Conservation (phyloP, 2,113 vertebrate genomes). For the Indicator indicator region DNA sequence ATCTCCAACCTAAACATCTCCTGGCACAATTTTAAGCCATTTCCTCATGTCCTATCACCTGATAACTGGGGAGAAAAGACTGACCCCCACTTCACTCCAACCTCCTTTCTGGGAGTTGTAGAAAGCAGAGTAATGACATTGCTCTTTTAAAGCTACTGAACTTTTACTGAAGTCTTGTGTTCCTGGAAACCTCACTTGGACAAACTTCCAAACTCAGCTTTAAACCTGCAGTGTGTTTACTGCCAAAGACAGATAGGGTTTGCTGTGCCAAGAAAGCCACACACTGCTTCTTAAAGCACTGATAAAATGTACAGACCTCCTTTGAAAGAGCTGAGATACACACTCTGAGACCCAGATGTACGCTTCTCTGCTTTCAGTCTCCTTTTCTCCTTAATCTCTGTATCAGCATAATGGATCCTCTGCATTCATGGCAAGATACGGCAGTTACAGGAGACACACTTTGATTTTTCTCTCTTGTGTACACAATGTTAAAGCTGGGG, state of each 20-base stretch:
- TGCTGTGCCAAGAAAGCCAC: neutral
- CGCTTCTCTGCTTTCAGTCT: neutral
- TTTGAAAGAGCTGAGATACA: neutral
- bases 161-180: neutral
- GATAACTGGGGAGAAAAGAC: too few relatives aligned
- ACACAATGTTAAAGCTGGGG: neutral
- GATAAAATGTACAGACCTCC: neutral
- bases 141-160: neutral
- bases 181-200: neutral
- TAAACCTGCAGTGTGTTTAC: neutral
- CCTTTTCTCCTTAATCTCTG: neutral
- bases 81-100: too few relatives aligned
- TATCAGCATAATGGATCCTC: neutral
- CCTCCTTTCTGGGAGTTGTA: too few relatives aligned
- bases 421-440: neutral
- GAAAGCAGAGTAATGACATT: neutral
- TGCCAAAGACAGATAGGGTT: neutral
- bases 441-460: rapidly evolving
- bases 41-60: too few relatives aligned
- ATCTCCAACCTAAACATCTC: too few relatives aligned
- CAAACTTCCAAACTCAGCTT: neutral
- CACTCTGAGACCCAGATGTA: neutral
- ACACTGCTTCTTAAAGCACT: neutral
- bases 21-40: too few relatives aligned
- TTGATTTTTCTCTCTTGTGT: neutral